Conservation (phyloP, 1,140 invertebrate genomes). For the Bombus turneri region DNA sequence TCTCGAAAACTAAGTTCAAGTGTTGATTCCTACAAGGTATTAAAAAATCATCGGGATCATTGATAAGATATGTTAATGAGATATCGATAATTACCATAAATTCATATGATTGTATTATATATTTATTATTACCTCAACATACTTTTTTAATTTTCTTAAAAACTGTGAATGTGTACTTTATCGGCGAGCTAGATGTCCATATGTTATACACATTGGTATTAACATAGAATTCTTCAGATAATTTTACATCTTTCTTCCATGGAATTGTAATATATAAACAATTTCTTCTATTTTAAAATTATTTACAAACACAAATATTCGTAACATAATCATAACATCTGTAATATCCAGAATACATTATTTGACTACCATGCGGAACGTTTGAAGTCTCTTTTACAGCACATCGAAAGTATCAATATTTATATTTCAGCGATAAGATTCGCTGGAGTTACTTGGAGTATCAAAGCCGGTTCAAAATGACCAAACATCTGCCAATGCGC, state of each 20-base stretch:
- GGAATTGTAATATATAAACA: no score
- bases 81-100: no score
- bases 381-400: neutral
- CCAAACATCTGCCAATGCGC: neutral
- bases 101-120: no score
- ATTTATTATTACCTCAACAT: no score
- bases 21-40: no score
- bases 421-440: neutral
- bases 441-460: no score
- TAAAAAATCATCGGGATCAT: no score
- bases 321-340: neutral
- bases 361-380: no score
- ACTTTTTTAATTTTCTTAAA: no score
- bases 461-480: neutral
- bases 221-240: neutral
- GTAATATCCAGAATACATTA: neutral
- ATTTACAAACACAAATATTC: neutral
- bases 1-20: no score
- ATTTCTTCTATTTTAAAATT: neutral
- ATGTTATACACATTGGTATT: neutral
- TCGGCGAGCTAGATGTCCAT: neutral
- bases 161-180: no score
- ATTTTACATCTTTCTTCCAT: neutral
- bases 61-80: no score
- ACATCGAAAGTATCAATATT: neutral